Evolutionary conservation across 2,797 vertebrate genomes (phyloP), one percentile per base, ranked within the genome.

Genomic region (Gobio occitaniae): DNA sequence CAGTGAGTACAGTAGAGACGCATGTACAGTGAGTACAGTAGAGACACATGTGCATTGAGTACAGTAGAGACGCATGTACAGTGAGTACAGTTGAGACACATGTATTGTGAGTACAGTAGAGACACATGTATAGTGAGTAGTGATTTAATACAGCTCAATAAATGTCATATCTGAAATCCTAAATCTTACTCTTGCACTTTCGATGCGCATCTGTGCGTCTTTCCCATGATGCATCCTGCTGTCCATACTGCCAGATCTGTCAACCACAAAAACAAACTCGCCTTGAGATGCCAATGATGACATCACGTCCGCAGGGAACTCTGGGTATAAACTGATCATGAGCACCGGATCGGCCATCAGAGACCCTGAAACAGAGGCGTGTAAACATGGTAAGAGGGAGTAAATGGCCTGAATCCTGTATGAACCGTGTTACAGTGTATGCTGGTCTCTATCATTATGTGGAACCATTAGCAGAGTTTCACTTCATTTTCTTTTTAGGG

Each of bases 211-310:
- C 48, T 87, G 75, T 78, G 86, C 38, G 10, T 3, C 0, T 21
- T 0, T 0, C 59, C 56, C 17, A 17, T 36, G 3, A 71, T 87
- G 65, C 82, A 92, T 90, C 0, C 2, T 3, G 32, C 17, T 83
- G 2, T 2, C 59, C 96, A 97, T 97, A 87, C 96, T 97, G 65
- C 93, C 95, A 29, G 97, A 97, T 85, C 95, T 89, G 91, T 97
- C 96, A 88, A 97, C 52, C n/a, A 97, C 85, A 86, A 97, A 96
- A 41, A 98, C 86, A 87, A 97, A 97, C 91, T 98, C 96, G 81
- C 96, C 95, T 84, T 84, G 82, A 0, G 88, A 83, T 3, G 54
- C 17, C 6, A 90, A 6, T 21, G 91, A 91, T 50, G 94, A 92
- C 85, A 87, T 89, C 48, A 93, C 80, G 47, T 84, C 50, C 80